Conservation (phyloP, 2,888 invertebrate species). For the Pseudanteris insignis region DNA sequence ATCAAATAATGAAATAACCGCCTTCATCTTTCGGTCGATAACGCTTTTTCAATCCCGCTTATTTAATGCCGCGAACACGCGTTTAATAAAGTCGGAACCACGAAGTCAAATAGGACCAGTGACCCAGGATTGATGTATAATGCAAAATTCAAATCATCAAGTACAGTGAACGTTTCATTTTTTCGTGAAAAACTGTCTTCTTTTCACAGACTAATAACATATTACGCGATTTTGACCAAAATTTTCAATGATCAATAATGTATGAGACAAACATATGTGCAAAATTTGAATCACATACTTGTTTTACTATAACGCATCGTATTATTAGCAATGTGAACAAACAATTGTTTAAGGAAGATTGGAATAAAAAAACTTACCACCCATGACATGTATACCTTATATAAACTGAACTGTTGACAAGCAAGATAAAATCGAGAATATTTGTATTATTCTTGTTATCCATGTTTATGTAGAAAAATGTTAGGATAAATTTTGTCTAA, state of each 20-base stretch:
- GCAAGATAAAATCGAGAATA: too few relatives aligned
- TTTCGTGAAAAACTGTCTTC: conserved; percentile 12
- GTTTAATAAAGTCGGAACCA: conserved; percentile 61
- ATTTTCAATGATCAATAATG: conserved; percentile 59
- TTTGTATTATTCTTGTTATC: too few relatives aligned
- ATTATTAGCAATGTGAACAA: too few relatives aligned
- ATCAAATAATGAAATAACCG: conserved; percentile 26
- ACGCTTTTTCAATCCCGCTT: conserved; percentile 5
- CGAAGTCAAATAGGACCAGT: conserved; percentile 50
- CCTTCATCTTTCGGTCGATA: conserved; percentile 5
- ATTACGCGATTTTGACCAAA: conserved; percentile 61
- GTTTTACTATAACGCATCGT: too few relatives aligned
- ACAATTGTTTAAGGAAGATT: too few relatives aligned
- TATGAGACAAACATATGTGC: conserved; percentile 52
- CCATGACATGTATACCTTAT: too few relatives aligned
- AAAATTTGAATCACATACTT: too few relatives aligned
- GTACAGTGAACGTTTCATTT: conserved; percentile 18
- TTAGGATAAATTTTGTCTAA: too few relatives aligned
- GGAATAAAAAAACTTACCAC: too few relatives aligned
- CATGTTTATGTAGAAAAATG: too few relatives aligned
- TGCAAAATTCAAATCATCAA: conserved; percentile 63
- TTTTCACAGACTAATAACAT: conserved; percentile 51
- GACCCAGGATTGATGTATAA: conserved; percentile 61
- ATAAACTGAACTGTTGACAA: too few relatives aligned
- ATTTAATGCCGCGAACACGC: conserved; percentile 30